A percentile compares a stretch with the other conserved stretches of the same genome.
Conservation (phyloP, 2,113 vertebrate species). For the Sapayoa aenigma region DNA sequence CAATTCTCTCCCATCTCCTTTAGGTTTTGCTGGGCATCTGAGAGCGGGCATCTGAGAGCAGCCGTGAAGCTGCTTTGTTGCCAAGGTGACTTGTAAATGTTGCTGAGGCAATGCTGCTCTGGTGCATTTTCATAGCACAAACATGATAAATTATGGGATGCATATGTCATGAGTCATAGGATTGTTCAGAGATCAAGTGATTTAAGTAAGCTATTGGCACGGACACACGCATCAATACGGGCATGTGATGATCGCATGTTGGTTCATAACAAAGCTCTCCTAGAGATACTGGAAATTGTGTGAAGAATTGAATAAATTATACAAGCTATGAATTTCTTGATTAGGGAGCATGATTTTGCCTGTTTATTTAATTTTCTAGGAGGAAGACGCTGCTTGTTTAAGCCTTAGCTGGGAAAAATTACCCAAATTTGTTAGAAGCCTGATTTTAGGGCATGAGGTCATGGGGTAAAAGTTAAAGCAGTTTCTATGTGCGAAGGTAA, state of each 20-base stretch:
- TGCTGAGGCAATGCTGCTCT: constrained; percentile 76
- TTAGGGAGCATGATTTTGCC: not conserved
- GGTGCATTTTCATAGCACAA: constrained; percentile 73
- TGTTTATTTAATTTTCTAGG: not conserved
- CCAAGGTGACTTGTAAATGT: constrained; percentile 79
- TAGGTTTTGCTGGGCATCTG: constrained; percentile 63
- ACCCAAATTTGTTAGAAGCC: not conserved
- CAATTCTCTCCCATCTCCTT: constrained; percentile 42
- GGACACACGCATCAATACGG: constrained; percentile 13
- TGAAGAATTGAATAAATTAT: not conserved
- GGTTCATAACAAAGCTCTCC: not conserved
- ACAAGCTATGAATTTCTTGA: not conserved
- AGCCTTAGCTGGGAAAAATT: not conserved
- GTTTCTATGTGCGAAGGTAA: not conserved
- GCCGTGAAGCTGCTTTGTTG: constrained; percentile 73
- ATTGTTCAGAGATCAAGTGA: constrained; percentile 72
- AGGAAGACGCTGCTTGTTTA: not conserved
- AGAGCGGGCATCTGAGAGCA: constrained; percentile 49
- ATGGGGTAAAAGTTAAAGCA: not conserved
- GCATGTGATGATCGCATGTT: constrained; percentile 12
- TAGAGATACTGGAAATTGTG: not conserved
- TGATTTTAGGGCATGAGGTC: not conserved
- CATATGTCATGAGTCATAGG: constrained; percentile 74
- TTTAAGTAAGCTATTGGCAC: constrained; percentile 64
- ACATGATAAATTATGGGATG: constrained; percentile 78